Conservation (phyloP, 2,797 vertebrate species). For the Eleutherodactylus coqui region DNA sequence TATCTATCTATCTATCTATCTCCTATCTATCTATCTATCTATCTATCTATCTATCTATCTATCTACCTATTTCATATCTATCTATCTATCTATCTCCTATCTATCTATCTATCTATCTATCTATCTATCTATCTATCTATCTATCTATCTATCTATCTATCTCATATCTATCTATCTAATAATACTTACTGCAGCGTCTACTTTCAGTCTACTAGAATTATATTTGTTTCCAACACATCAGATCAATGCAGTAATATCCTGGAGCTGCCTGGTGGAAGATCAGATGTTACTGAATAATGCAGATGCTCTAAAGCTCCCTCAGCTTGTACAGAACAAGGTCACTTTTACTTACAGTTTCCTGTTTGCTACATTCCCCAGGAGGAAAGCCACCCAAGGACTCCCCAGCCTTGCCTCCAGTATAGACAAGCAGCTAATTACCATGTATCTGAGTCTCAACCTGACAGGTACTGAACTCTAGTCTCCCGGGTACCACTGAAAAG, state of each 20-base stretch:
- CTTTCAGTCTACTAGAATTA: background rate
- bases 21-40: too few species aligned
- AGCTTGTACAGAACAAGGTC: slow-evolving; percentile 56
- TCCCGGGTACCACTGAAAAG: slow-evolving; percentile 46
- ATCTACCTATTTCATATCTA: too few species aligned
- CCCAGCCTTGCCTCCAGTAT: slow-evolving; percentile 21
- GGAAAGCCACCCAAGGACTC: slow-evolving; percentile 45
- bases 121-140: background rate
- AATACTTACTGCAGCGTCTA: background rate
- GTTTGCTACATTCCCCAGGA: slow-evolving; percentile 50
- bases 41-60: too few species aligned
- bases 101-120: background rate
- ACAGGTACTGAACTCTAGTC: slow-evolving; percentile 60
- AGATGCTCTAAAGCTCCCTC: slow-evolving; percentile 39
- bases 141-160: background rate
- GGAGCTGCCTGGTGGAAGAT: slow-evolving; percentile 51
- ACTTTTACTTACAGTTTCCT: slow-evolving; percentile 42
- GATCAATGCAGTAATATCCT: slow-evolving; percentile 53
- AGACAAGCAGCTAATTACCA: slow-evolving; percentile 54
- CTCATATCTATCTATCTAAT: background rate
- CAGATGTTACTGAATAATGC: slow-evolving; percentile 48
- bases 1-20: too few species aligned
- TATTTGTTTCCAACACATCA: slow-evolving; percentile 24
- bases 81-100: too few species aligned
- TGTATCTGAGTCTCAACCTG: slow-evolving; percentile 52